These are phyloP conservation scores for Lamproptera curius DNA, from an alignment of 2,888 invertebrate species.

Conservation along the genomic window DNA sequence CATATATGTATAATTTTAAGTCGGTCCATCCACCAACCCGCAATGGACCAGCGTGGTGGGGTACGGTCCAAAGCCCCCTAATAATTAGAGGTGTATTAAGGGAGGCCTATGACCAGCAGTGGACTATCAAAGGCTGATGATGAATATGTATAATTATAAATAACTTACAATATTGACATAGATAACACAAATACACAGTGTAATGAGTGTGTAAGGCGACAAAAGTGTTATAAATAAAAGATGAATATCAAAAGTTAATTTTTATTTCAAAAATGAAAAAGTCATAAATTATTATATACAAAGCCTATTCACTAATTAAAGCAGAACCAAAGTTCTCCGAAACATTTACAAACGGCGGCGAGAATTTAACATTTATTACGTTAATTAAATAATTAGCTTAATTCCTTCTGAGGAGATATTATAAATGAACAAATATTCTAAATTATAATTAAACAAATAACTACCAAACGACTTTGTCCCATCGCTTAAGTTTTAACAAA, in stretches of 20 bases:
- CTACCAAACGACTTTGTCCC: constrained; percentile 18
- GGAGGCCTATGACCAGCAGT: too few relatives aligned
- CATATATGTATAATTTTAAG: too few relatives aligned
- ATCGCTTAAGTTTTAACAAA: constrained; percentile 20
- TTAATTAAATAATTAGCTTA: constrained; percentile 23
- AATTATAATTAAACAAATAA: constrained; percentile 15
- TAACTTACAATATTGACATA: too few relatives aligned
- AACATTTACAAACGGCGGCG: constrained; percentile 40
- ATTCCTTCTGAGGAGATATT: constrained; percentile 27
- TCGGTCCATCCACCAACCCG: too few relatives aligned
- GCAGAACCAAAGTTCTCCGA: constrained; percentile 63
- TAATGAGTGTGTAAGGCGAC: too few relatives aligned
- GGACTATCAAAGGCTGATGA: too few relatives aligned
- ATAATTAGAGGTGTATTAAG: too few relatives aligned
- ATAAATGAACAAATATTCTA: constrained; percentile 14
- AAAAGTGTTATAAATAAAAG: too few relatives aligned
- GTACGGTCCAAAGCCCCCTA: too few relatives aligned
- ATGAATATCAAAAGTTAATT: constrained; percentile 42
- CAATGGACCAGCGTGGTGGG: too few relatives aligned
- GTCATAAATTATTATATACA: constrained; percentile 70
- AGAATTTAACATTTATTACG: background rate
- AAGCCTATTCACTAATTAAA: constrained; percentile 62
- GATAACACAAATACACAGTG: too few relatives aligned
- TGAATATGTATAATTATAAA: too few relatives aligned
- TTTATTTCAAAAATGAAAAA: constrained; percentile 55